Conservation (phyloP, 2,113 vertebrate species). For the Onychorhynchus coronatus region DNA sequence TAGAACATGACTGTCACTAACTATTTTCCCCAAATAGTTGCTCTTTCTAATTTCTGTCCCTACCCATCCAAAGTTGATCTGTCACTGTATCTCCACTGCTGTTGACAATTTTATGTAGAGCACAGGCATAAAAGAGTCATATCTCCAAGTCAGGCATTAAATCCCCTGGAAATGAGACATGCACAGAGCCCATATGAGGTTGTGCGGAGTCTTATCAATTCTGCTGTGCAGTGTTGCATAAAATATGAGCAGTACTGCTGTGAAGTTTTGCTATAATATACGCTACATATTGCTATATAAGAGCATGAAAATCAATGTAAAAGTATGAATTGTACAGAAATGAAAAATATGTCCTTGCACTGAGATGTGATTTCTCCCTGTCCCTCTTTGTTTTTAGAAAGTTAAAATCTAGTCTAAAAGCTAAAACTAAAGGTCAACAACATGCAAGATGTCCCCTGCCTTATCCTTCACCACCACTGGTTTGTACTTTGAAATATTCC, state of each 20-base stretch:
- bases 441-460: background rate
- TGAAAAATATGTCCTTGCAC: background rate
- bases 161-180: background rate
- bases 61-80: background rate
- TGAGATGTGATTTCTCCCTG: background rate
- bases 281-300: background rate
- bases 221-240: background rate
- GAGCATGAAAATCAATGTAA: background rate
- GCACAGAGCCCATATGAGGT: background rate
- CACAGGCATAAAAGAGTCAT: background rate
- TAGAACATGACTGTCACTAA: background rate
- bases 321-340: background rate
- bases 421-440: background rate
- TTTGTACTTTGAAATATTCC: background rate
- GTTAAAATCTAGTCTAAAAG: background rate
- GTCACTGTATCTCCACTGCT: background rate
- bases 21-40: background rate
- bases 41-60: background rate
- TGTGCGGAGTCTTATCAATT: background rate
- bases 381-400: background rate
- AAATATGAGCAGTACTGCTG: background rate
- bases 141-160: background rate
- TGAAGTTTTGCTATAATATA: background rate
- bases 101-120: background rate
- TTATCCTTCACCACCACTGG: background rate